These are phyloP conservation scores for Julus scandinavius DNA, from an alignment of 2,888 invertebrate species.

Conservation along the genomic window DNA sequence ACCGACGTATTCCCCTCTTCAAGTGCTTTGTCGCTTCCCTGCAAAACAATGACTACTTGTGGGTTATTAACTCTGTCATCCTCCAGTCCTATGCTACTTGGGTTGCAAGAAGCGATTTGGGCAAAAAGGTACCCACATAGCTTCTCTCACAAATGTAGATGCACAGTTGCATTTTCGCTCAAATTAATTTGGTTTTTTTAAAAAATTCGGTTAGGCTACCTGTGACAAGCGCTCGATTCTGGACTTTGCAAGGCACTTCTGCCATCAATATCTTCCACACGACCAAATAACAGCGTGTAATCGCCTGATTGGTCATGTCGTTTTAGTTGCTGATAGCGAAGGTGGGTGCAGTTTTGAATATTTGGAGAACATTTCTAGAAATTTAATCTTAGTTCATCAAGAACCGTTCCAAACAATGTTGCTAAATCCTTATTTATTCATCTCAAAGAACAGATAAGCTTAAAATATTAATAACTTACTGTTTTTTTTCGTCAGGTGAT, in stretches of 20 bases:
- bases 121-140: not conserved
- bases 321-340: not conserved
- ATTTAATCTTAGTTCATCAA: too few relatives aligned
- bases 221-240: not conserved
- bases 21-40: conserved; percentile 76
- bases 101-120: conserved; percentile 51
- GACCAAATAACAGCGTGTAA: conserved; percentile 21
- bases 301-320: not conserved
- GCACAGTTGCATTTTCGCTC: not conserved
- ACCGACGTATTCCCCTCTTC: conserved; percentile 85
- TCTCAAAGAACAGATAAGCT: too few relatives aligned
- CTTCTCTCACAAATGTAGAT: not conserved
- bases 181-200: too few relatives aligned
- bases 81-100: conserved; percentile 66
- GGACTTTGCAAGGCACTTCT: conserved; percentile 39
- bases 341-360: not conserved
- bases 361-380: not conserved
- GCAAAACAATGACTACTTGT: conserved; percentile 65
- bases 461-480: too few relatives aligned
- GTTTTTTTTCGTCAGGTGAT: not conserved
- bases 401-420: too few relatives aligned
- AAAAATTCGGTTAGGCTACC: not conserved
- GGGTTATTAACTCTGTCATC: conserved; percentile 66
- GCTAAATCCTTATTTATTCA: too few relatives aligned
- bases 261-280: not conserved